A percentile compares a stretch with the other conserved stretches of the same genome.
phyloP scores from a whole-genome alignment of 2,113 vertebrate genomes.

The Kobus ellipsiprymnus region DNA sequence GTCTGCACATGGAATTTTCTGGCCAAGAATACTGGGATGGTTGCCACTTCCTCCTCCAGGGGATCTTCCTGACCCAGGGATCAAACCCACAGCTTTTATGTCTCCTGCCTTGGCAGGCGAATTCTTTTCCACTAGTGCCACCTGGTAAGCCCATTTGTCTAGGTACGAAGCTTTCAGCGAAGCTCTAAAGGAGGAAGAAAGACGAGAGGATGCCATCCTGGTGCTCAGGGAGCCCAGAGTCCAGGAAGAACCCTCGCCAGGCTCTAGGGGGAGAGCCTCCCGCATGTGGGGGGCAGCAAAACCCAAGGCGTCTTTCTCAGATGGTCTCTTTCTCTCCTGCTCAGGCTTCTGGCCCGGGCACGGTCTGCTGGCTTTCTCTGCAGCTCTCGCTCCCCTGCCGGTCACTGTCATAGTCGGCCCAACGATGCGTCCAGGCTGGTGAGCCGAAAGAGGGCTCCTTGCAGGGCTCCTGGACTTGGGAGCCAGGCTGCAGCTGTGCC shows the following conservation, averaged over 20 bases:
- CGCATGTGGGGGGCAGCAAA: accelerated
- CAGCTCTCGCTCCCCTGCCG: neutral
- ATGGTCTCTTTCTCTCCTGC: too few relatives aligned
- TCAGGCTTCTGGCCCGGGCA: neutral
- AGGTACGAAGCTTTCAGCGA: neutral
- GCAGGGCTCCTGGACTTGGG: neutral
- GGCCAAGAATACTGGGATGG: neutral
- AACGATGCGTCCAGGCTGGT: accelerated
- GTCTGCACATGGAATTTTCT: neutral
- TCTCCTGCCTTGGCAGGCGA: neutral
- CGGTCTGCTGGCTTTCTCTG: neutral
- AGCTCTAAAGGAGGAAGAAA: neutral
- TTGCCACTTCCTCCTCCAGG: neutral
- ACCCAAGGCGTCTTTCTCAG: neutral
- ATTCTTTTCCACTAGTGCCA: neutral
- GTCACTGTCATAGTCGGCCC: neutral
- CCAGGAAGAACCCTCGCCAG: neutral
- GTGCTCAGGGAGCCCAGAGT: neutral
- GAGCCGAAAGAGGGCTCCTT: neutral
- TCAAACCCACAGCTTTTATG: neutral
- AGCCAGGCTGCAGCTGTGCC: accelerated
- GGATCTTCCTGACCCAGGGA: neutral
- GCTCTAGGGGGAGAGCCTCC: neutral
- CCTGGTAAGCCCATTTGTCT: neutral
- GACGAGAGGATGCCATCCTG: neutral